Evolutionary conservation across 2,888 invertebrate genomes (phyloP).

Genomic region (Dysmachus trigonus): DNA sequence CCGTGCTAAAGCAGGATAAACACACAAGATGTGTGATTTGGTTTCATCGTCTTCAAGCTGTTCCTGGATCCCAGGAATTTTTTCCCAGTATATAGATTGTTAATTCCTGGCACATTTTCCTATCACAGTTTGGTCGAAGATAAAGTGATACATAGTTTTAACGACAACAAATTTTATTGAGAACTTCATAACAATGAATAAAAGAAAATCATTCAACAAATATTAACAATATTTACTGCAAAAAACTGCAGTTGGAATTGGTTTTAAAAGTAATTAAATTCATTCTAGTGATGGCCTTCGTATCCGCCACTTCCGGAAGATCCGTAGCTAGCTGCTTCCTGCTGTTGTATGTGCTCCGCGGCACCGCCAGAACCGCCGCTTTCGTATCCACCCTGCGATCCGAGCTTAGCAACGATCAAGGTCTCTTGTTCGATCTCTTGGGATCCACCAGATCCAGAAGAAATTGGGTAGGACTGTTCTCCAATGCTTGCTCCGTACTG

Average conservation of each 20-base stretch:
- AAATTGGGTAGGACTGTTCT: neutral
- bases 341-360: neutral
- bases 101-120: no score
- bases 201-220: neutral
- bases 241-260: neutral
- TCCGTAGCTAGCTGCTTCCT: neutral
- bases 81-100: no score
- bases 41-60: no score
- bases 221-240: neutral
- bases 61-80: no score
- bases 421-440: slow-evolving; percentile 13
- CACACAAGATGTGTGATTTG: no score
- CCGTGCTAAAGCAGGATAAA: no score
- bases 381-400: neutral
- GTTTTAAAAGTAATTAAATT: neutral
- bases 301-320: neutral
- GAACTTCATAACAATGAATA: neutral
- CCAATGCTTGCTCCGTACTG: neutral
- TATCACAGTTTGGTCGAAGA: no score
- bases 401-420: neutral
- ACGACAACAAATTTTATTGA: neutral
- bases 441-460: neutral
- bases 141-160: neutral
- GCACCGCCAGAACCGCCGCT: neutral
- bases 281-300: neutral